Evolutionary conservation across 2,888 invertebrate species (phyloP).

Genomic region (Hartigia nigra): DNA sequence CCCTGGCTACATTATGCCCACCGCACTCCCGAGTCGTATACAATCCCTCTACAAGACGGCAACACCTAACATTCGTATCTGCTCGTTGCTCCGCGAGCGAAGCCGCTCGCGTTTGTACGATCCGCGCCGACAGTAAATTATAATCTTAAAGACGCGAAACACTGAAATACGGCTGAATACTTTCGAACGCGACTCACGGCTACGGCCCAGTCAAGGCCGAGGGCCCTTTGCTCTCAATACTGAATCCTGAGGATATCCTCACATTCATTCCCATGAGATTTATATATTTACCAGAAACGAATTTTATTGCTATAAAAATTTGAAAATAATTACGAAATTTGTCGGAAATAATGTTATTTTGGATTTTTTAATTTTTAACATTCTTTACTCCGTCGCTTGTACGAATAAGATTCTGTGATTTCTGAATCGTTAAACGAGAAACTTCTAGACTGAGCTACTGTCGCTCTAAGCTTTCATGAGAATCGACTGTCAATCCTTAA

Average conservation of each 20-base stretch:
- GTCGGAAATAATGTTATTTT: no score
- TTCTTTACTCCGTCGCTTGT: not conserved
- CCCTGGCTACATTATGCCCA: slow-evolving; percentile 26
- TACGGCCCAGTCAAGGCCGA: no score
- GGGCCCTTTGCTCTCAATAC: not conserved
- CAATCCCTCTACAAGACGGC: slow-evolving; percentile 21
- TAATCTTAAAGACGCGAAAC: slow-evolving; percentile 20
- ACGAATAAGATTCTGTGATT: not conserved
- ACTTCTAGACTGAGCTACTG: slow-evolving; percentile 21
- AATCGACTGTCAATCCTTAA: slow-evolving; percentile 41
- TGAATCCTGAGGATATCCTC: not conserved
- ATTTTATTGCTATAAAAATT: not conserved
- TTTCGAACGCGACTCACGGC: not conserved
- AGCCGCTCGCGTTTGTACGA: slow-evolving; percentile 19
- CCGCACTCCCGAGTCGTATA: slow-evolving; percentile 22
- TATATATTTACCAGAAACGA: not conserved
- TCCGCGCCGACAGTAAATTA: slow-evolving; percentile 27
- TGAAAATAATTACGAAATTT: not conserved
- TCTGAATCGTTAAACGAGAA: slow-evolving; percentile 16
- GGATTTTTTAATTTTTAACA: not conserved
- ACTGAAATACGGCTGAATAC: not conserved
- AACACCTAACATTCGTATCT: slow-evolving; percentile 25
- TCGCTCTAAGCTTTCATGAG: slow-evolving; percentile 1
- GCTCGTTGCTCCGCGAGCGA: slow-evolving; percentile 12
- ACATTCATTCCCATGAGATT: not conserved